A percentile compares a stretch with the other conserved stretches of the same genome.
These are phyloP conservation scores for Toxotes chatareus DNA, from an alignment of 2,113 vertebrate genomes.

Conservation along the genomic window DNA sequence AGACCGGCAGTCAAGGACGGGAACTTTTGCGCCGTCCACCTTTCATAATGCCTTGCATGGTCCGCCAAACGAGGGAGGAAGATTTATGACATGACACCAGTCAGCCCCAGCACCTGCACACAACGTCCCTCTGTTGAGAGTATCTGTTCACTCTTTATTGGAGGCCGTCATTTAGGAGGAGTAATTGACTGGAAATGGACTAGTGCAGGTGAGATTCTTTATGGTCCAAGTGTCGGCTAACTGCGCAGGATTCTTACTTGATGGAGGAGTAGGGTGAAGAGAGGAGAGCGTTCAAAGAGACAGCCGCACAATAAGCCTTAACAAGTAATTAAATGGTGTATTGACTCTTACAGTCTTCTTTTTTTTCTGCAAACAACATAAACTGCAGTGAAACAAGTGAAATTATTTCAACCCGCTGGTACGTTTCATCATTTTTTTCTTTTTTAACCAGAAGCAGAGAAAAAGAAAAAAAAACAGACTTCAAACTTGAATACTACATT, in stretches of 20 bases:
- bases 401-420: conserved; percentile 44
- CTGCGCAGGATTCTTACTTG: conserved; percentile 22
- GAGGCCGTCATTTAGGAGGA: conserved; percentile 64
- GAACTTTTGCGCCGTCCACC: conserved; percentile 47
- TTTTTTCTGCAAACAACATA: conserved; percentile 39
- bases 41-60: conserved; percentile 43
- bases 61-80: conserved; percentile 25
- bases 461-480: neutral
- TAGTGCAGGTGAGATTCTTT: conserved; percentile 65
- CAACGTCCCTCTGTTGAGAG: conserved; percentile 50
- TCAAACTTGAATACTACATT: conserved; percentile 49
- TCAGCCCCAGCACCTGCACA: conserved; percentile 55
- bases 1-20: conserved; percentile 59
- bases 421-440: conserved; percentile 45
- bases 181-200: conserved; percentile 80
- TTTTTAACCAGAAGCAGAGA: neutral
- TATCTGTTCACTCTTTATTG: conserved; percentile 61
- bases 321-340: conserved; percentile 51
- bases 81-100: conserved; percentile 65
- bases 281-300: conserved; percentile 7
- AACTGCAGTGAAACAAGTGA: conserved; percentile 40
- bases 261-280: conserved; percentile 10
- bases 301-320: neutral
- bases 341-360: conserved; percentile 31
- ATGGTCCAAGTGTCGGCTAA: conserved; percentile 52